Conservation (phyloP, 2,888 invertebrate genomes). For the Meganola albula region DNA sequence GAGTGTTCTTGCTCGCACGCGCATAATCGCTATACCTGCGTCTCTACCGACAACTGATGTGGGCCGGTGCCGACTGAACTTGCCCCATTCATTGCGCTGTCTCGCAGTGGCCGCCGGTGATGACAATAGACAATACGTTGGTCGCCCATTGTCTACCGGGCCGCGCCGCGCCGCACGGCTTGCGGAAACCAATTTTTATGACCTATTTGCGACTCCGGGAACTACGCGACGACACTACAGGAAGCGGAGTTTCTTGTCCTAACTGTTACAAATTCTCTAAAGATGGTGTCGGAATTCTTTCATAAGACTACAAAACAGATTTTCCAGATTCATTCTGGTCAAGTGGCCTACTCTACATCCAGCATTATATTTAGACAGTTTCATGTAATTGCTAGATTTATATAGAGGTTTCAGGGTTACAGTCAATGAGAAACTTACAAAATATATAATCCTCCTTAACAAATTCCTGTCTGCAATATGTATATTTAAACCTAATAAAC, state of each 20-base stretch:
- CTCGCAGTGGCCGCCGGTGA: constrained; percentile 44
- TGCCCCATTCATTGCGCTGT: constrained; percentile 64
- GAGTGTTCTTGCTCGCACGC: constrained; percentile 31
- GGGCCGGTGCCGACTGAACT: constrained; percentile 56
- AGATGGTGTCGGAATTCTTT: constrained; percentile 12
- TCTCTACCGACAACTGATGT: constrained; percentile 42
- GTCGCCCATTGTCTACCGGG: constrained; percentile 55
- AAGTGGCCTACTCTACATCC: too few species aligned
- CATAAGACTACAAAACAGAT: too few species aligned
- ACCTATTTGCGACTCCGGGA: constrained; percentile 47
- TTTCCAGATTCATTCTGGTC: too few species aligned
- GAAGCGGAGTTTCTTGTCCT: constrained; percentile 35
- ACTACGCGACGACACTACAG: constrained; percentile 36
- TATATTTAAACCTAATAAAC: too few species aligned
- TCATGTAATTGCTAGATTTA: too few species aligned
- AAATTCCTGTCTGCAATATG: too few species aligned
- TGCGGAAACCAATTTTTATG: too few species aligned
- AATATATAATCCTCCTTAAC: too few species aligned
- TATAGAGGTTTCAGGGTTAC: too few species aligned
- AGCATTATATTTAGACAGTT: too few species aligned
- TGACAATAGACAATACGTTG: constrained; percentile 63
- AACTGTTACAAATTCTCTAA: constrained; percentile 18
- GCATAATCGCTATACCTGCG: constrained; percentile 32
- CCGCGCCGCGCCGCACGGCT: constrained; percentile 48
- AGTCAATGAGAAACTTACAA: too few species aligned